Evolutionary conservation across 2,113 vertebrate species (phyloP).

Genomic region (Rutilus rutilus): DNA sequence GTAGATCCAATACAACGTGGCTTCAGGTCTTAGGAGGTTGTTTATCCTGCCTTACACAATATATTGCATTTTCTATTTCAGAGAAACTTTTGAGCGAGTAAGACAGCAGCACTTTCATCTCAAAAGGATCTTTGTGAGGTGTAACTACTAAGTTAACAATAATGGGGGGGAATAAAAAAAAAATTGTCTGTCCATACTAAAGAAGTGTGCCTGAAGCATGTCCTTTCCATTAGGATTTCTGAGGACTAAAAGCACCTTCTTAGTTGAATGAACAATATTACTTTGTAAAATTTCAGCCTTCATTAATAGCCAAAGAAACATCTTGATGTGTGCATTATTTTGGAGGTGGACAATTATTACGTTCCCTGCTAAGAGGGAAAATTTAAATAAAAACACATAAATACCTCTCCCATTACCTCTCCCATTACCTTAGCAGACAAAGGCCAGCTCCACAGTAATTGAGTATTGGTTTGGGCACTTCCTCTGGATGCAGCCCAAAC

Average conservation of each 20-base stretch:
- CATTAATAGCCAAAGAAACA: background rate
- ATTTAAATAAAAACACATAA: background rate
- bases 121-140: background rate
- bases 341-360: too few species aligned
- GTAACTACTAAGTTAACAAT: background rate
- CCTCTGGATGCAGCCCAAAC: constrained; percentile 87
- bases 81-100: background rate
- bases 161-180: background rate
- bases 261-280: background rate
- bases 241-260: background rate
- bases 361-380: background rate
- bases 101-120: constrained; percentile 24
- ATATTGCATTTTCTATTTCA: constrained; percentile 40
- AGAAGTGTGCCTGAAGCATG: background rate
- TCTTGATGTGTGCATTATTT: background rate
- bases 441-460: constrained; percentile 87
- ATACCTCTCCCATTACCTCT: background rate
- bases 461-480: constrained; percentile 80
- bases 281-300: background rate
- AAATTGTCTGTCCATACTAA: background rate
- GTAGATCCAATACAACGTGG: background rate
- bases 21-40: constrained; percentile 13
- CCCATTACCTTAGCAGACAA: constrained; percentile 83
- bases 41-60: constrained; percentile 11
- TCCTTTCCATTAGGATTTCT: background rate